Base-by-base conservation (phyloP, 37 sponge, comb jelly and placozoan genomes). In the Ephydatia muelleri region DNA sequence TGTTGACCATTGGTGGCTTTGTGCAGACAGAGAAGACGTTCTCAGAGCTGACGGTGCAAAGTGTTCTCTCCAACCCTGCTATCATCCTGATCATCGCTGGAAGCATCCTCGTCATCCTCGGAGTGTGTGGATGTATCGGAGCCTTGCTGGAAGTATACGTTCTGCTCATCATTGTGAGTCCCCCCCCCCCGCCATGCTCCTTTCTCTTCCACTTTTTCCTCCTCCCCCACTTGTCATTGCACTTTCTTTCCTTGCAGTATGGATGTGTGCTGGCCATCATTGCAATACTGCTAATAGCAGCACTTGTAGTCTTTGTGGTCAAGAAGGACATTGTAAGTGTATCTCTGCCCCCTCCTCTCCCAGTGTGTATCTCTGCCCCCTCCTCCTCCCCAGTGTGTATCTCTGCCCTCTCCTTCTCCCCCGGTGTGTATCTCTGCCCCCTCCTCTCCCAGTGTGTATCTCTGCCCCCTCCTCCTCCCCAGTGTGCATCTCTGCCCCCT, bases 111-210 rank as follows among this genome's bases (percentile, higher is more conserved):
- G 87, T 97, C 49, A 72, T 95, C 36, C 70, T 97, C 26, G 95
- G 98, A 0, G 93, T 97, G 84, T 97, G 91, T 73, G 98, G 98
- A 0, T 95, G 95, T 64, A 70, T 97, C 34, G 98, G 98, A 6
- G 98, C 98, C 28, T 88, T 97, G 0, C 79, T 93, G 35, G 98
- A 97, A 65, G 79, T 95, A 31, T 86, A 79, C 77, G 3, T 82
- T 29, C 89, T 92, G 19, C 94, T 97, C 28, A 73, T 89, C 34
- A 77, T 96, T 29, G 96, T 96, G 49, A 91, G 96, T 82, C 4
- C 8, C 0, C 21, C 32, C 39, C 37, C 26, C 65, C 5, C 16
- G 27, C 38, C 34, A 5, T 6, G 2, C 83, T 5, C 72, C 32
- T 57, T 19, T 14, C 23, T 27, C 49, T 28, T 9, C 48, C n/a